A percentile compares a stretch with the other conserved stretches of the same genome.
phyloP scores from a whole-genome alignment of 2,888 invertebrate genomes.

The Timandra comae region DNA sequence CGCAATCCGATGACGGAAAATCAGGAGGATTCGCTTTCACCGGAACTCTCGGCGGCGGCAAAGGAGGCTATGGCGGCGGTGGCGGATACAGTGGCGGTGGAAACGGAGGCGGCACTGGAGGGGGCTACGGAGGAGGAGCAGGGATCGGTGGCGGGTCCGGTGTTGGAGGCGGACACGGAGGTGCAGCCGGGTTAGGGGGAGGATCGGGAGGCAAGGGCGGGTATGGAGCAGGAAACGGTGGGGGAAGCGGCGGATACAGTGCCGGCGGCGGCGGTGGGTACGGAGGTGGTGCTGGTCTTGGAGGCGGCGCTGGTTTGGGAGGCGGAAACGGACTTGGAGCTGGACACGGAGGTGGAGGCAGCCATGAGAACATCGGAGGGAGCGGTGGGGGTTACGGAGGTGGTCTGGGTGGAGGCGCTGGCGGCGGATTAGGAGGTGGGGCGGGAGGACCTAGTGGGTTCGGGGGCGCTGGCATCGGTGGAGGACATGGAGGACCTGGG shows the following conservation, averaged over 20 bases:
- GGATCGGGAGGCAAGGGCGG: conserved; percentile 17
- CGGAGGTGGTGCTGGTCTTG: conserved; percentile 19
- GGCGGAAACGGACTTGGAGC: conserved; percentile 17
- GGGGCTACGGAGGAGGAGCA: conserved; percentile 12
- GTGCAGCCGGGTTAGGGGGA: conserved; percentile 16
- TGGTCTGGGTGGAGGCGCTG: not conserved
- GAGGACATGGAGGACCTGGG: not conserved
- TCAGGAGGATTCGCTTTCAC: conserved; percentile 66
- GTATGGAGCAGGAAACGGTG: conserved; percentile 15
- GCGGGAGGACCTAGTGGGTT: too few species aligned
- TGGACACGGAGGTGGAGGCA: conserved; percentile 20
- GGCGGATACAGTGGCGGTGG: conserved; percentile 13
- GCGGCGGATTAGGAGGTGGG: not conserved
- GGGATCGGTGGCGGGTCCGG: conserved; percentile 24
- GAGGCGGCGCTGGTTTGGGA: conserved; percentile 24
- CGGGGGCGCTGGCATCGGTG: not conserved
- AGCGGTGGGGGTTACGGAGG: conserved; percentile 5
- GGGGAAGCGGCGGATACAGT: conserved; percentile 22
- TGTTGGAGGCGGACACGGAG: conserved; percentile 2
- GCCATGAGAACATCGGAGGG: conserved; percentile 15
- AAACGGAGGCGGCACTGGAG: conserved; percentile 8
- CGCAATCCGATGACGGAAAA: conserved; percentile 59
- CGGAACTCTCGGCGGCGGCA: conserved; percentile 34
- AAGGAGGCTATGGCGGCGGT: conserved; percentile 9
- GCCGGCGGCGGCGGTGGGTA: conserved; percentile 24